These are phyloP conservation scores for Esox lucius DNA, from an alignment of 2,797 vertebrate genomes.

Conservation along the genomic window DNA sequence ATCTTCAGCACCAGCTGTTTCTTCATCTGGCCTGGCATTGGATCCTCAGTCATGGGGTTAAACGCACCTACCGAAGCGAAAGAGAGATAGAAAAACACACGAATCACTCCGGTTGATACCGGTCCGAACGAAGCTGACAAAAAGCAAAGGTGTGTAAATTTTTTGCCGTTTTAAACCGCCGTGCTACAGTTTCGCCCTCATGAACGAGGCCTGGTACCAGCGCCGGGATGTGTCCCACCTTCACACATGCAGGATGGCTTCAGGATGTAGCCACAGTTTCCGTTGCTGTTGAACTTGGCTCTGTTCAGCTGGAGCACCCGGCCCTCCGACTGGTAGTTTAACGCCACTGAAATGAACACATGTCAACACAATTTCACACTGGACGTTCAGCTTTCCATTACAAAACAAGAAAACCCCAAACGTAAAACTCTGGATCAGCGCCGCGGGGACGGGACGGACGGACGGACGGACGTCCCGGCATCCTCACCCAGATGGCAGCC, in stretches of 20 bases:
- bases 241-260: conserved; percentile 93
- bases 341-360: conserved; percentile 79
- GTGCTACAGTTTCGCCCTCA: no score
- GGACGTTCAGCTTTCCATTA: no score
- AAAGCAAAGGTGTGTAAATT: no score
- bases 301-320: conserved; percentile 94
- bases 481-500: conserved; percentile 91
- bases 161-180: no score
- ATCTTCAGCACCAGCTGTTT: conserved; percentile 92
- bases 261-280: conserved; percentile 92
- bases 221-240: no score
- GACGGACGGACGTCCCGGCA: no score
- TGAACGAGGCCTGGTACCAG: no score
- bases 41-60: conserved; percentile 89
- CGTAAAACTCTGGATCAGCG: no score
- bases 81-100: background rate
- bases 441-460: no score
- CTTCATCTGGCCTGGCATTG: conserved; percentile 85
- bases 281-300: conserved; percentile 94
- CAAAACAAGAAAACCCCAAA: no score
- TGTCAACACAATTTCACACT: background rate
- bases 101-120: background rate
- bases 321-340: conserved; percentile 98
- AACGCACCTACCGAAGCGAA: conserved; percentile 78
- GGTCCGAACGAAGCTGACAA: no score